Percentiles rank a stretch among this genome's conserved stretches.
Conservation (phyloP, 2,888 invertebrate species). For the Eremobia ochroleuca region DNA sequence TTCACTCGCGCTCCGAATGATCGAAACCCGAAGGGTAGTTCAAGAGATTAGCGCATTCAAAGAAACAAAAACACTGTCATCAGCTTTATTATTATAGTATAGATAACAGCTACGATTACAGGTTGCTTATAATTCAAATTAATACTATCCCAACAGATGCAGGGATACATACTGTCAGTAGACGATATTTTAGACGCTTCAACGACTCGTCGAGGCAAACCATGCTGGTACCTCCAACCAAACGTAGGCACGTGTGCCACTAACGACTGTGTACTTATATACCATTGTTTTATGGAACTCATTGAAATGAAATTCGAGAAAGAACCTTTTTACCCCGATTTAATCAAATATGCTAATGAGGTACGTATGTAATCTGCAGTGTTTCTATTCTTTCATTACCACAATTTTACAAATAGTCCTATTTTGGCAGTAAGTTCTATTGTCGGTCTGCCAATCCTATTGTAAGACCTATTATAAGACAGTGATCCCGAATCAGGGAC, state of each 20-base stretch:
- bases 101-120: not conserved
- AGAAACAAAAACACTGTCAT: not conserved
- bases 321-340: slow-evolving; percentile 33
- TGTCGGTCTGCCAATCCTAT: not conserved
- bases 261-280: slow-evolving; percentile 48
- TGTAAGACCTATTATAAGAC: not conserved
- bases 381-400: not conserved
- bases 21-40: too few relatives aligned
- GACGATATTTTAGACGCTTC: slow-evolving; percentile 51
- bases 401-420: not conserved
- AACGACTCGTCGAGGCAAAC: slow-evolving; percentile 47
- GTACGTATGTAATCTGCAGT: slow-evolving; percentile 13
- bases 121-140: not conserved
- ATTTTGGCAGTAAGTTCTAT: not conserved
- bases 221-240: slow-evolving; percentile 46
- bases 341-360: slow-evolving; percentile 39
- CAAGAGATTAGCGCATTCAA: too few relatives aligned
- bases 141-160: slow-evolving; percentile 35
- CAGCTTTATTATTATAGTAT: not conserved
- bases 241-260: slow-evolving; percentile 42
- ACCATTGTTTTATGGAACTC: slow-evolving; percentile 41
- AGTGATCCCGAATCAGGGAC: not conserved
- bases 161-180: slow-evolving; percentile 35
- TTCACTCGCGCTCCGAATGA: not conserved
- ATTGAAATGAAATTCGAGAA: slow-evolving; percentile 37